Evolutionary conservation across 2,797 vertebrate species (phyloP).

Genomic region (Gallinago stenura): DNA sequence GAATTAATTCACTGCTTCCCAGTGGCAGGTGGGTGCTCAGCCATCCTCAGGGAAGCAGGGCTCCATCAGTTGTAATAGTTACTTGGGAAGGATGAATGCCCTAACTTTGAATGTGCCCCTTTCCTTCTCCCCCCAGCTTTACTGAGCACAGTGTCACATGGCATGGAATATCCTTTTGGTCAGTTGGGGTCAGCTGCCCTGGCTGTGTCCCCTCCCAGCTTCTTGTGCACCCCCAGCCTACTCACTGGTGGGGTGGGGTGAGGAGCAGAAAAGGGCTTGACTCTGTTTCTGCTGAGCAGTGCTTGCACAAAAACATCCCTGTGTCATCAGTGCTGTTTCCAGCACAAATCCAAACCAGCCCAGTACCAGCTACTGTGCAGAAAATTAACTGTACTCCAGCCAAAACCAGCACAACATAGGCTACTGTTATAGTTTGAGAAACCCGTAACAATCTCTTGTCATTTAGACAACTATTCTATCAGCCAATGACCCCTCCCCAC

Average conservation of each 20-base stretch:
- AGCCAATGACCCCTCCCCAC: no score
- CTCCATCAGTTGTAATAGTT: fast-evolving
- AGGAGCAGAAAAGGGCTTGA: neutral
- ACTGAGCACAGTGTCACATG: fast-evolving
- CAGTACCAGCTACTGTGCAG: neutral
- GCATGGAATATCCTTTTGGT: neutral
- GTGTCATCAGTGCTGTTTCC: neutral
- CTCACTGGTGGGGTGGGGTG: neutral
- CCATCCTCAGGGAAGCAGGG: neutral
- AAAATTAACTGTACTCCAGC: neutral
- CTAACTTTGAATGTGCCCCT: fast-evolving
- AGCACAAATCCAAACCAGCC: neutral
- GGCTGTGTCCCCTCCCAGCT: neutral
- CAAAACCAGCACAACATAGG: neutral
- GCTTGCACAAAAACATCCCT: neutral
- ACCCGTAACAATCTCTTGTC: no score
- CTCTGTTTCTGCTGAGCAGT: neutral
- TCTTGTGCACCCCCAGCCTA: neutral
- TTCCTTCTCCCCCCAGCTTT: neutral
- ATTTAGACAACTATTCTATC: no score
- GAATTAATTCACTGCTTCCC: neutral
- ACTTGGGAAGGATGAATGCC: neutral
- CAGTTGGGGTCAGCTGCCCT: neutral
- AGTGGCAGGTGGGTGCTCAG: neutral
- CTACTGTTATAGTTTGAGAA: neutral